Evolutionary conservation across 2,888 invertebrate species (phyloP), one percentile per base, ranked within the genome.

Genomic region (Oegoconia quadripuncta): DNA sequence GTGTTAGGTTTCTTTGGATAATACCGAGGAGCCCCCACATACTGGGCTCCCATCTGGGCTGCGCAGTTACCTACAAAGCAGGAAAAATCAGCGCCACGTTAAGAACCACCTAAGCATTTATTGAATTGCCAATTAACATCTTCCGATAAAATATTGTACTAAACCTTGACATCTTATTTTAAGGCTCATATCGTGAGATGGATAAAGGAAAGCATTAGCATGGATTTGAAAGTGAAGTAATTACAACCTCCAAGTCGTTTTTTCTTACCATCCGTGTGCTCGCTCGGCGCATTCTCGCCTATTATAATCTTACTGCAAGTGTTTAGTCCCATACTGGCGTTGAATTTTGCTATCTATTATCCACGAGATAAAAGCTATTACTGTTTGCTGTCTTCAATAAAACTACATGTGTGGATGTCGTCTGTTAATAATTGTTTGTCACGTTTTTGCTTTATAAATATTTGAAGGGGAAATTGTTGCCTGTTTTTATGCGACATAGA

Each of bases 161-260:
- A 18, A 27, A 27, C 18, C 9, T 15, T 14, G 3, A 13, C 12
- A 17, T 39, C 42, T 40, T 40, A 47, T 46, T 55, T 41, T 51
- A 53, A 46, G 48, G 48, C 41, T 37, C 20, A 33, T 48, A 48
- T 58, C 57, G 56, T 62, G 54, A 58, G 54, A 62, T 55, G 44
- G 46, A 46, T 51, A 39, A 46, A 60, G 52, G 62, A 65, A 67
- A 69, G 63, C 50, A 54, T 45, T 47, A 48, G 46, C 47, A 59
- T 55, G 53, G 52, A 51, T 59, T 64, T 50, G 68, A 71, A 74
- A 74, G 72, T 55, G 59, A 74, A 64, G 60, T 72, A 69, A 72
- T 71, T 69, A 56, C 56, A 56, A 55, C 56, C 55, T 63, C 44
- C 43, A 52, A 48, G 59, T 54, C 46, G 61, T 65, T 58, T 55